A percentile compares a stretch with the other conserved stretches of the same genome.
Conservation (phyloP, 2,888 invertebrate genomes). For the Drosophila kuntzei region DNA sequence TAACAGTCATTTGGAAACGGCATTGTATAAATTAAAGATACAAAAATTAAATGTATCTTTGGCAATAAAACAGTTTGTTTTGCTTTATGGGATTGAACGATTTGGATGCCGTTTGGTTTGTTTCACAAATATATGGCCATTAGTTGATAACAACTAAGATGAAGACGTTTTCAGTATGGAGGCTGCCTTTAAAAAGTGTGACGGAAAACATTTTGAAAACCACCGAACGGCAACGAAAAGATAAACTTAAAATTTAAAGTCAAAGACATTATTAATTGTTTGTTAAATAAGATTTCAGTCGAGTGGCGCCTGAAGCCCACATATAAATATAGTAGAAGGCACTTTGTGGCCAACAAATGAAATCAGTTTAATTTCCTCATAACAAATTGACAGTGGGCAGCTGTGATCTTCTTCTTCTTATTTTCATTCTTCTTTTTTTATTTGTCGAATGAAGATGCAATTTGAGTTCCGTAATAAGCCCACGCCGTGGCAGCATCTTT, state of each 20-base stretch:
- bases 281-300: conserved; percentile 60
- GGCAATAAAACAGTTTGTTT: conserved; percentile 70
- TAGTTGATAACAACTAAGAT: conserved; percentile 76
- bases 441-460: conserved; percentile 60
- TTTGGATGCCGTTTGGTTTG: conserved; percentile 45
- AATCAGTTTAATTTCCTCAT: conserved; percentile 61
- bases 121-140: conserved; percentile 70
- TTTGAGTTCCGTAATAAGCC: conserved; percentile 69
- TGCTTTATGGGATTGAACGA: conserved; percentile 44
- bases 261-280: conserved; percentile 66
- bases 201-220: conserved; percentile 72
- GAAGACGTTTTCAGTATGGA: conserved; percentile 30
- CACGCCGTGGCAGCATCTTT: conserved; percentile 57
- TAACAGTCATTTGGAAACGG: conserved; percentile 62
- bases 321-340: background rate
- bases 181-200: conserved; percentile 56
- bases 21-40: conserved; percentile 67
- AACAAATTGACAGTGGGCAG: conserved; percentile 66
- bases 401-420: conserved; percentile 31
- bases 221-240: conserved; percentile 40
- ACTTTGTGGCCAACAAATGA: conserved; percentile 19
- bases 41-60: conserved; percentile 59
- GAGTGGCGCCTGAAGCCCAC: conserved; percentile 68
- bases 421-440: conserved; percentile 7
- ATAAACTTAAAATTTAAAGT: conserved; percentile 17